Evolutionary conservation across 2,888 invertebrate genomes (phyloP).

Genomic region (Oasisia sp.): DNA sequence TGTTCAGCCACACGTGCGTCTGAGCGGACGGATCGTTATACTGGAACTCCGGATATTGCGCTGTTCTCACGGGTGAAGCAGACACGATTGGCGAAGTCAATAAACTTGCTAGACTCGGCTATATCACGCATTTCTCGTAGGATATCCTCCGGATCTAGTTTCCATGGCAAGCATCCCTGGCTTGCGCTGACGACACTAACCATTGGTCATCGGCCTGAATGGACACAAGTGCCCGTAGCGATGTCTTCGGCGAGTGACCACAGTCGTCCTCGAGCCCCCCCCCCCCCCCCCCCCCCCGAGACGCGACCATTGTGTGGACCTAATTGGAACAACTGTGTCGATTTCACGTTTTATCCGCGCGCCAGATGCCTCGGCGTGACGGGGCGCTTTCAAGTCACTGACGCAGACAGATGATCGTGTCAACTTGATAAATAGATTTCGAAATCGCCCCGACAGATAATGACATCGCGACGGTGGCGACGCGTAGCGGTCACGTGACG

Average conservation of each 20-base stretch:
- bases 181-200: neutral
- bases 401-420: constrained; percentile 13
- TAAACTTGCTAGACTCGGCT: no score
- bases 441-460: constrained; percentile 1
- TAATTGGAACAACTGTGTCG: constrained; percentile 17
- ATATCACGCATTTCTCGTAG: no score
- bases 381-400: neutral
- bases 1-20: no score
- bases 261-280: neutral
- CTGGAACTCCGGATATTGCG: no score
- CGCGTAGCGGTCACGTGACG: neutral
- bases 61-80: no score
- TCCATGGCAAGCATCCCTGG: no score
- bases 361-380: neutral
- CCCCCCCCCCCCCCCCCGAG: neutral
- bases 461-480: neutral
- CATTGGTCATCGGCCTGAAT: neutral
- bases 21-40: no score
- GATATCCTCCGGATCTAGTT: no score
- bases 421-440: neutral
- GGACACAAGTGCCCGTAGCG: neutral
- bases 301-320: neutral
- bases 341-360: constrained; percentile 6
- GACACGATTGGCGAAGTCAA: no score
- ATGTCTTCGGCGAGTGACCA: neutral